A percentile compares a stretch with the other conserved stretches of the same genome.
These are phyloP conservation scores for Sapajus apella DNA, from an alignment of 2,113 vertebrate genomes.

Conservation along the genomic window DNA sequence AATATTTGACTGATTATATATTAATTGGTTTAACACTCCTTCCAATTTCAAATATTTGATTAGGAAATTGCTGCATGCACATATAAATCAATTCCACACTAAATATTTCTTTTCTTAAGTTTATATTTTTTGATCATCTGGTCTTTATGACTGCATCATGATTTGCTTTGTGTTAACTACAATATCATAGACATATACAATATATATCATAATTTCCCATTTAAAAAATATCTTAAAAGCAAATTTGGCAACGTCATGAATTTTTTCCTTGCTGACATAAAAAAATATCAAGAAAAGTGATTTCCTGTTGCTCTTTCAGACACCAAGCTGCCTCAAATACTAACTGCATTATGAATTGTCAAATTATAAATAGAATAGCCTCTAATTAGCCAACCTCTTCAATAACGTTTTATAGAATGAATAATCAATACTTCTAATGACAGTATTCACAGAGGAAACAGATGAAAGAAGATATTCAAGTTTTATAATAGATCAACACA, in stretches of 20 bases:
- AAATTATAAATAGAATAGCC: constrained; percentile 55
- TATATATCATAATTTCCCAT: neutral
- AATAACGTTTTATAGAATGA: constrained; percentile 7
- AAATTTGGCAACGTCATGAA: neutral
- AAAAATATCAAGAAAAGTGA: neutral
- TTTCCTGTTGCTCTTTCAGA: constrained; percentile 38
- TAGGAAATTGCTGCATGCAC: neutral
- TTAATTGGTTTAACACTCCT: neutral
- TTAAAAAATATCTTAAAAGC: neutral
- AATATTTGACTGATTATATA: neutral
- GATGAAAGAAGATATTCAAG: constrained; percentile 17
- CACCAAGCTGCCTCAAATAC: neutral
- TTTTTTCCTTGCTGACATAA: neutral
- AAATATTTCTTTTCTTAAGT: neutral
- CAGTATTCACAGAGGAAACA: constrained; percentile 1
- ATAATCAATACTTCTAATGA: constrained; percentile 46
- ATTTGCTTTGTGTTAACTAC: neutral
- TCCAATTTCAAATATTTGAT: neutral
- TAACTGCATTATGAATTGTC: constrained; percentile 54
- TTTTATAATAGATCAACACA: neutral
- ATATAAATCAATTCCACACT: neutral
- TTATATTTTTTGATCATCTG: neutral
- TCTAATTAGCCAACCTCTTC: constrained; percentile 42
- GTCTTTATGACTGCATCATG: neutral
- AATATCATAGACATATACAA: neutral